Percentiles rank a stretch among this genome's conserved stretches.
Evolutionary conservation across 2,113 vertebrate species (phyloP).

Genomic region (Mohoua ochrocephala): DNA sequence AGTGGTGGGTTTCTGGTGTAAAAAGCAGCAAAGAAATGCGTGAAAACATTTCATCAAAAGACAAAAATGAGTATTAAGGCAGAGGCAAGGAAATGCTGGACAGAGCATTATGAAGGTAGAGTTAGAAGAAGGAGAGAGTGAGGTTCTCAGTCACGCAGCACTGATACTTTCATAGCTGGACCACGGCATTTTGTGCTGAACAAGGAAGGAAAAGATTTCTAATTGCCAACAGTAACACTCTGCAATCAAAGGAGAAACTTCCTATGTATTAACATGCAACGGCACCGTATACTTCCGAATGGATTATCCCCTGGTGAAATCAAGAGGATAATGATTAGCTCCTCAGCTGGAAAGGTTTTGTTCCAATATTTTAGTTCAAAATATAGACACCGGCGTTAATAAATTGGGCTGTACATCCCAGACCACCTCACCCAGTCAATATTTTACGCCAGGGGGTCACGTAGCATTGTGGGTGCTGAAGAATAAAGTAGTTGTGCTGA

Average conservation of each 20-base stretch:
- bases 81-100: not conserved
- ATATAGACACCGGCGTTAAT: not conserved
- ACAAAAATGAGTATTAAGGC: not conserved
- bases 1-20: not conserved
- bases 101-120: not conserved
- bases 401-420: not conserved
- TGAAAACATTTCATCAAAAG: not conserved
- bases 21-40: not conserved
- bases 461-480: not conserved
- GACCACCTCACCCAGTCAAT: not conserved
- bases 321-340: conserved; percentile 1
- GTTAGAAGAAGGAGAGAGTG: not conserved
- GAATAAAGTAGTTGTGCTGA: too few species aligned
- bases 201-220: not conserved
- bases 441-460: not conserved
- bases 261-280: not conserved
- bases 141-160: not conserved
- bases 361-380: not conserved
- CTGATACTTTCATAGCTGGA: not conserved
- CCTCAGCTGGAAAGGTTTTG: not conserved
- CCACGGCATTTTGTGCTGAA: not conserved
- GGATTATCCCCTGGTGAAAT: conserved; percentile 6
- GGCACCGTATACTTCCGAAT: not conserved
- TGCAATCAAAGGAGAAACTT: not conserved
- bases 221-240: not conserved